Base-by-base conservation (phyloP, 2,888 invertebrate genomes). In the Plagodis pulveraria region DNA sequence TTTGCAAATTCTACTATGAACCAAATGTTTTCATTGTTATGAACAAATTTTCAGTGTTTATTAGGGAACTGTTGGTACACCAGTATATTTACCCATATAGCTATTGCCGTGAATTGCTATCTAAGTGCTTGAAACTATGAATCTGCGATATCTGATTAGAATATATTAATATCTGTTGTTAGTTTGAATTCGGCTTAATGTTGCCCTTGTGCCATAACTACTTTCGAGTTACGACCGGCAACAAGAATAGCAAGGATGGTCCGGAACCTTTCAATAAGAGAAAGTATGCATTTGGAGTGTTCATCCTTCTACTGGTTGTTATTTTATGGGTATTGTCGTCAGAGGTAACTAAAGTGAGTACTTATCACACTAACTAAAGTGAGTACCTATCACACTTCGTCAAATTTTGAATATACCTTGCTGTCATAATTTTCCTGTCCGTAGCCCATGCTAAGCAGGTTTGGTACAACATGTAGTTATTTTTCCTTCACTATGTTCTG, bases 321-420 rank as follows among this genome's bases (percentile, higher is more conserved):
- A 93, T 99, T 59, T 96, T 99, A 77, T 99, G 99, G 99, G 99
- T 99, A 54, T 96, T 97, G 54, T 99, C 98, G 50, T 97, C 98
- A 42, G 98, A 99, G 93, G 93, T 99, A 63, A 98, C 98, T 62
- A 97, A 98, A 95, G 99, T 99, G 92, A 87, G 76, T n/a, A n/a
- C n/a, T n/a, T n/a, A n/a, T n/a, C n/a, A n/a, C n/a, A n/a, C n/a
- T n/a, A n/a, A n/a, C n/a, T n/a, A n/a, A n/a, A n/a, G 99, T 99
- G 92, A 87, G 76, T 67, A 50, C 40, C 22, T 22, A 22, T 4
- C 22, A 22, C 22, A 2, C 22, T 22, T 22, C 22, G 22, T 4
- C 22, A 22, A 22, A 22, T 4, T 22, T 22, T 22, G 22, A 22
- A 22, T 22, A 22, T 22, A 22, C 22, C 22, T 22, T 22, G 22